These are phyloP conservation scores for Calidris pygmaea DNA, from an alignment of 2,113 vertebrate species.

Conservation along the genomic window DNA sequence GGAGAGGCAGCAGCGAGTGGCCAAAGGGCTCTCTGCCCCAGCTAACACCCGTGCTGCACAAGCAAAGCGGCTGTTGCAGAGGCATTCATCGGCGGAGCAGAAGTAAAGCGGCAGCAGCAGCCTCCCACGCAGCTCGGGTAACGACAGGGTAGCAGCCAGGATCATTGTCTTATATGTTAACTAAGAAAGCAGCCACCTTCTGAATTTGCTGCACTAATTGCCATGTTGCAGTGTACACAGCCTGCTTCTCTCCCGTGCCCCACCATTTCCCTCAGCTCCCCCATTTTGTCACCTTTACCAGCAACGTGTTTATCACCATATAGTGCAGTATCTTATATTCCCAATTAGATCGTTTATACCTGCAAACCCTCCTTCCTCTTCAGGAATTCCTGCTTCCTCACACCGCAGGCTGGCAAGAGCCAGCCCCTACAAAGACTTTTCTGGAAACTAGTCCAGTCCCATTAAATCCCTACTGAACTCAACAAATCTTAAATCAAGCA, in stretches of 20 bases:
- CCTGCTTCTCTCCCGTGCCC: not conserved
- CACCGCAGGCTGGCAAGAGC: not conserved
- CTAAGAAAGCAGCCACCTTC: not conserved
- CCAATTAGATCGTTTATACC: not conserved
- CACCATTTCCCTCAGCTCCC: not conserved
- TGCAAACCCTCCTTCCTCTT: not conserved
- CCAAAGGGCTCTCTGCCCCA: not conserved
- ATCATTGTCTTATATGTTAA: not conserved
- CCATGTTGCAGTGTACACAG: not conserved
- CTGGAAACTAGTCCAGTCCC: not conserved
- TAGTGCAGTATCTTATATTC: not conserved
- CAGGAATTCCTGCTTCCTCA: not conserved
- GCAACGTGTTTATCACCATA: not conserved
- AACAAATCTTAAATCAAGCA: not conserved
- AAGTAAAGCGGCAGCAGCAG: not conserved
- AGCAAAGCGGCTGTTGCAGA: not conserved
- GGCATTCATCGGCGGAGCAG: not conserved
- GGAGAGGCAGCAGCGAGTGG: not conserved
- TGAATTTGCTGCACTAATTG: not conserved
- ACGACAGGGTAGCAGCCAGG: not conserved
- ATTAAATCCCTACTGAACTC: not conserved
- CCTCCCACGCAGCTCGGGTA: not conserved
- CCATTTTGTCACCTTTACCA: not conserved
- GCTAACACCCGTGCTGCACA: accelerated
- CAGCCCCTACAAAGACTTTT: not conserved